Percentiles rank a stretch among this genome's conserved stretches.
Evolutionary conservation across 1,140 invertebrate species (phyloP).

Genomic region (Gonatopus flavifemur): DNA sequence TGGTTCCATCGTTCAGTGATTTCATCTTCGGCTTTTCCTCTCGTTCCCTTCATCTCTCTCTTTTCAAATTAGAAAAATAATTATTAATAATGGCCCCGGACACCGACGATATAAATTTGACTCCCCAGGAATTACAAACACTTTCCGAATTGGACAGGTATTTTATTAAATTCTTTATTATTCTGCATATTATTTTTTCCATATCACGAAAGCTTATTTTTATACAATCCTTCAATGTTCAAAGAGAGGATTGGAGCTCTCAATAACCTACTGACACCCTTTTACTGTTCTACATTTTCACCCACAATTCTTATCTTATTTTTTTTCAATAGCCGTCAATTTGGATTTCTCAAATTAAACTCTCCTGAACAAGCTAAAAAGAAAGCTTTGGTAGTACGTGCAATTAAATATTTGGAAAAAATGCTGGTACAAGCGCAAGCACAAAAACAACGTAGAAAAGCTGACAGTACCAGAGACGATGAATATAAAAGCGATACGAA

Average conservation of each 20-base stretch:
- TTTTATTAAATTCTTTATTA: constrained; percentile 13
- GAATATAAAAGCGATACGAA: constrained; percentile 59
- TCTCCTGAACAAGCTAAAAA: constrained; percentile 75
- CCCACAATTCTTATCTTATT: constrained; percentile 8
- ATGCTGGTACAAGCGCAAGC: constrained; percentile 79
- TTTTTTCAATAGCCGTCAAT: constrained; percentile 69
- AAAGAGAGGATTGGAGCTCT: neutral
- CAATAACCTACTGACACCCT: constrained; percentile 43
- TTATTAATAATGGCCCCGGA: constrained; percentile 62
- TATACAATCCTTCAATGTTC: constrained; percentile 1
- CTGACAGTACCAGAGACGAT: constrained; percentile 56
- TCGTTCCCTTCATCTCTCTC: neutral
- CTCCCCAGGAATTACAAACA: constrained; percentile 77
- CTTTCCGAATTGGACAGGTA: constrained; percentile 86
- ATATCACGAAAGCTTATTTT: too few species aligned
- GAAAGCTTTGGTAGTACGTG: constrained; percentile 76
- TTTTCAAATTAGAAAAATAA: constrained; percentile 21
- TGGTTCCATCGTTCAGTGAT: too few species aligned
- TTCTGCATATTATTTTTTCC: constrained; percentile 4
- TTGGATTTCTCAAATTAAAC: constrained; percentile 81
- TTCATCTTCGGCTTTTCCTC: too few species aligned
- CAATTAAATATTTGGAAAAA: constrained; percentile 80
- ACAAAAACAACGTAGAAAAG: constrained; percentile 57
- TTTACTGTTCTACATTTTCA: too few species aligned
- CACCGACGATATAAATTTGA: constrained; percentile 62